Percentiles rank a stretch among this genome's conserved stretches.
Evolutionary conservation across 2,113 vertebrate genomes (phyloP).

Genomic region (Catharus bicknelli): DNA sequence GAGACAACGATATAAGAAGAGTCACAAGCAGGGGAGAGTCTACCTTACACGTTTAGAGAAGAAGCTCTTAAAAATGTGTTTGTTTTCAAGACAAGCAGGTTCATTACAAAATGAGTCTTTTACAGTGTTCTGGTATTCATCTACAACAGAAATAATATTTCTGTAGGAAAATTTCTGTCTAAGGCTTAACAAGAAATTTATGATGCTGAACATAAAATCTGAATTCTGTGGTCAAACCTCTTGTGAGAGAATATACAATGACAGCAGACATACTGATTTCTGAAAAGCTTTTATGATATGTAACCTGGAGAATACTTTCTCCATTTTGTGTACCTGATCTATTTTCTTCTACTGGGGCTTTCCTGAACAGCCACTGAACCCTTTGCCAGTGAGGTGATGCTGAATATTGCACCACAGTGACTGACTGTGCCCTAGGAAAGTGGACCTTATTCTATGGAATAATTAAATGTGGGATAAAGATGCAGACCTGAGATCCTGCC

Average conservation of each 20-base stretch:
- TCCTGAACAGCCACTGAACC: background rate
- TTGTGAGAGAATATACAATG: background rate
- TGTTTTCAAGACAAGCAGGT: background rate
- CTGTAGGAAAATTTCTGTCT: background rate
- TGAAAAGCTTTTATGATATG: background rate
- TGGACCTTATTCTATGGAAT: background rate
- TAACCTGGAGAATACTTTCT: background rate
- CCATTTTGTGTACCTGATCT: background rate
- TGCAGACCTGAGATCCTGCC: background rate
- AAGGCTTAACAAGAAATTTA: background rate
- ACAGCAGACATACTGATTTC: background rate
- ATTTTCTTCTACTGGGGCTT: background rate
- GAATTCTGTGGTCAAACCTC: background rate
- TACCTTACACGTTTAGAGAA: background rate
- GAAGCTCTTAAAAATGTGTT: background rate
- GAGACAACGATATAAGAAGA: background rate
- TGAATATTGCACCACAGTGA: background rate
- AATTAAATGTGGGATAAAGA: background rate
- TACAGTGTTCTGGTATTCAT: background rate
- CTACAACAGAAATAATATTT: background rate
- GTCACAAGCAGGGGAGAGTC: background rate
- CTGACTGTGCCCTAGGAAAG: background rate
- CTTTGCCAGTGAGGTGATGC: background rate
- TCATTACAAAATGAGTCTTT: background rate
- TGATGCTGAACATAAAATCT: background rate